These are phyloP conservation scores for Melinaea marsaeus DNA, from an alignment of 2,888 invertebrate species.

Conservation along the genomic window DNA sequence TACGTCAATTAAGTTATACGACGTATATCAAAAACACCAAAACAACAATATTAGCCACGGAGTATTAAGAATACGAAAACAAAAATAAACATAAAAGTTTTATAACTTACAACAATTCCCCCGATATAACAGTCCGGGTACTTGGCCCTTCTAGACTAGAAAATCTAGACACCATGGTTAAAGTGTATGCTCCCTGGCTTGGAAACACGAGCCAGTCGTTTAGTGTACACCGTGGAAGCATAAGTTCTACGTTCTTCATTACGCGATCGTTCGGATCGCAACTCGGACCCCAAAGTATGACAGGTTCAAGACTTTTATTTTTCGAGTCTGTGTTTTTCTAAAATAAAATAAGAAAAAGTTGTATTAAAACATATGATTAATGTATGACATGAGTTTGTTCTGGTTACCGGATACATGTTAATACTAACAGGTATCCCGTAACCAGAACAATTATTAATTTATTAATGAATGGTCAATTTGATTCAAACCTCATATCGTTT, in stretches of 20 bases:
- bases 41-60: too few relatives aligned
- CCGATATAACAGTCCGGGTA: slow-evolving; percentile 41
- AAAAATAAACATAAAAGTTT: neutral
- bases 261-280: slow-evolving; percentile 43
- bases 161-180: slow-evolving; percentile 37
- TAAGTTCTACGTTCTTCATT: slow-evolving; percentile 33
- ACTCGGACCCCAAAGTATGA: slow-evolving; percentile 42
- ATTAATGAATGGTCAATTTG: slow-evolving; percentile 1
- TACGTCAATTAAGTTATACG: too few relatives aligned
- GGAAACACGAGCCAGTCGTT: slow-evolving; percentile 44
- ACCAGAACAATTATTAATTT: too few relatives aligned
- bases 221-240: slow-evolving; percentile 36
- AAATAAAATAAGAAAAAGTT: slow-evolving; percentile 2
- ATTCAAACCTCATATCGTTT: slow-evolving; percentile 41
- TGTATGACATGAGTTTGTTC: too few relatives aligned
- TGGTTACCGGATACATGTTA: too few relatives aligned
- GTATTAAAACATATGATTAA: too few relatives aligned
- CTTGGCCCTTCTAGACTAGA: slow-evolving; percentile 38
- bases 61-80: too few relatives aligned
- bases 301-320: slow-evolving; percentile 25
- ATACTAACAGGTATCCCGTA: too few relatives aligned
- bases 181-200: slow-evolving; percentile 41
- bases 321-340: slow-evolving; percentile 28
- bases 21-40: too few relatives aligned
- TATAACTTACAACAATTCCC: slow-evolving; percentile 39